Evolutionary conservation across 1,140 invertebrate genomes (phyloP).

Genomic region (Lepidurus couesii): DNA sequence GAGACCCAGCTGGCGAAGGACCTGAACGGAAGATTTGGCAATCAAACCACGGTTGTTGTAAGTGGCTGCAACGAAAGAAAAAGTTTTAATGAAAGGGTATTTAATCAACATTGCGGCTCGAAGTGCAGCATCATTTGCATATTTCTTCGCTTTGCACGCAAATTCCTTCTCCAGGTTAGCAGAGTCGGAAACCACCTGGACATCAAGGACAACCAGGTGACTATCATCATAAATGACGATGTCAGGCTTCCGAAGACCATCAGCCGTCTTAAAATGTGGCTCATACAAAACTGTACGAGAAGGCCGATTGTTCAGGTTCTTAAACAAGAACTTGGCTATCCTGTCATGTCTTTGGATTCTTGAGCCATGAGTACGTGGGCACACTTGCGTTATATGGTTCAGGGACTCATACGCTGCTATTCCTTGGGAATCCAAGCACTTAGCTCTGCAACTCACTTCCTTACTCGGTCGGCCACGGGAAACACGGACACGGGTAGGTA

Average conservation of each 20-base stretch:
- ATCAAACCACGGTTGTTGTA: not conserved
- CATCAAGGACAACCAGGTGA: not conserved
- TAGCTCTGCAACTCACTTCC: too few species aligned
- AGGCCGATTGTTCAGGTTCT: not conserved
- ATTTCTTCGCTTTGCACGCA: not conserved
- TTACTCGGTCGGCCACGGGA: too few species aligned
- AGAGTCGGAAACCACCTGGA: not conserved
- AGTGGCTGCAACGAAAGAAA: not conserved
- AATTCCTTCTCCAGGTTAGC: not conserved
- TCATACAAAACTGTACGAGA: not conserved
- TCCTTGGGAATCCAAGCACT: too few species aligned
- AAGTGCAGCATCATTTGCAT: not conserved
- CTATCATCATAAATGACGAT: not conserved
- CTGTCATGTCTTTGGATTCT: not conserved
- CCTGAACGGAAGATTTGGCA: not conserved
- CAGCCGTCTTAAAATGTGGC: not conserved
- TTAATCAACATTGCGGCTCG: not conserved
- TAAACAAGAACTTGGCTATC: not conserved
- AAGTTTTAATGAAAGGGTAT: not conserved
- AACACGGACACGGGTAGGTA: too few species aligned
- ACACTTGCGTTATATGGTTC: not conserved
- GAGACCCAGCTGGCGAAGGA: not conserved
- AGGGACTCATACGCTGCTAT: not conserved
- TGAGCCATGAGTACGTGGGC: not conserved
- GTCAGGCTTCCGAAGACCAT: not conserved